Evolutionary conservation across 2,797 vertebrate species (phyloP), one percentile per base, ranked within the genome.

Genomic region (Danio jaintianensis): DNA sequence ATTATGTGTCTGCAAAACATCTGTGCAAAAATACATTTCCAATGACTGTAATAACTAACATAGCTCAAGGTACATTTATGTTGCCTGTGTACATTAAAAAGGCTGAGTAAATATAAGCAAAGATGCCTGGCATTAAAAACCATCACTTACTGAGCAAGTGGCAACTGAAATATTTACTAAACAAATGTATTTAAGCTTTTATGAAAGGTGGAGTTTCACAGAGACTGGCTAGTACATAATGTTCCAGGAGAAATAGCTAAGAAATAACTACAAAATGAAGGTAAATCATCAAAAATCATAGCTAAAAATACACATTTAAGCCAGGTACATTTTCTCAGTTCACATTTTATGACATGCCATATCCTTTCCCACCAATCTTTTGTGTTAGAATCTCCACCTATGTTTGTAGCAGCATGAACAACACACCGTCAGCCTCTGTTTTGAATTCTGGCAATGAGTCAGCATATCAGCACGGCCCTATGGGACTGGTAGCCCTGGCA

Each of bases 391-490:
- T 69, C 11, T 71, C 68, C 40, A 20, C 50, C 50, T 70, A 70
- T 70, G 50, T 58, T 83, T 84, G 42, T 22, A 80, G 84, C 86
- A 82, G 85, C 71, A 85, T 71, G 64, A 36, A 38, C 42, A 67
- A 66, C 53, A 83, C 68, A 87, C 85, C 75, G n/a, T 81, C 69
- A 87, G 71, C 84, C 84, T 83, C 76, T 81, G 83, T 68, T 75
- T 82, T 75, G 71, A 82, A 87, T 87, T 80, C 82, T 81, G 80
- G 75, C 78, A 79, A 58, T 83, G 82, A 87, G 75, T 81, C 81
- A 84, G 84, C 78, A 80, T 81, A 83, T 83, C 75, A 75, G 74
- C 22, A 72, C 36, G 59, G 76, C 50, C 82, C 80, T 62, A 9
- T 82, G 83, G 84, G 80, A 85, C 62, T 79, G 82, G 73, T 74